These are phyloP conservation scores for Philonicus albiceps DNA, from an alignment of 2,888 invertebrate species.

Conservation along the genomic window DNA sequence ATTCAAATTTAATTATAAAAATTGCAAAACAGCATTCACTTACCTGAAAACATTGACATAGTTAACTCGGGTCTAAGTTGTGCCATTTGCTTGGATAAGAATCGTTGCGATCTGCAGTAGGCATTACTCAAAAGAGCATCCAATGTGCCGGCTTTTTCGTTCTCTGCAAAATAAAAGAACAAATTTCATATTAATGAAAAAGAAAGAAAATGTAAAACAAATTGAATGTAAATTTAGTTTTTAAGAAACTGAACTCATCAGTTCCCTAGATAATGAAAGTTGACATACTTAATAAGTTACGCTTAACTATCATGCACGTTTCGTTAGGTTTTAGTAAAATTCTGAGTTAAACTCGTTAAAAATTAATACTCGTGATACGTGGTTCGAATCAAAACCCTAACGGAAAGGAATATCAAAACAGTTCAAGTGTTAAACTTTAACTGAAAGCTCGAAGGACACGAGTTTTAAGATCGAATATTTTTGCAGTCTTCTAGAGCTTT, in stretches of 20 bases:
- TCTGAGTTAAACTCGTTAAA: neutral
- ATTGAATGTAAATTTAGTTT: too few relatives aligned
- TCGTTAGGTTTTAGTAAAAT: neutral
- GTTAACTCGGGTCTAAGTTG: conserved; percentile 96
- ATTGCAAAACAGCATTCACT: conserved; percentile 52
- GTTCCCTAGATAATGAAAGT: neutral
- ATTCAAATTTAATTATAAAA: neutral
- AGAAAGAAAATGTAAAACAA: neutral
- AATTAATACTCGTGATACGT: neutral
- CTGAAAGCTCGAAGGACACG: neutral
- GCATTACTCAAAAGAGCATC: conserved; percentile 87
- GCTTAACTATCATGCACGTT: neutral
- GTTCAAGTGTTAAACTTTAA: neutral
- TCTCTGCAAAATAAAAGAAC: conserved; percentile 55
- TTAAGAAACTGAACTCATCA: neutral
- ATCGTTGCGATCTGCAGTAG: conserved; percentile 92
- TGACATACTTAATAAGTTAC: neutral
- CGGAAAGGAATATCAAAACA: neutral
- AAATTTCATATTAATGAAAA: neutral
- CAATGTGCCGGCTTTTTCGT: conserved; percentile 71
- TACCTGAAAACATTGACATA: conserved; percentile 99
- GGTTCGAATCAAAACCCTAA: neutral
- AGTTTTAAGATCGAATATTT: neutral
- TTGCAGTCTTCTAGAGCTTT: neutral
- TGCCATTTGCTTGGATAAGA: conserved; percentile 90